Evolutionary conservation across 23 tunicate species (phyloP), one percentile per base, ranked within the genome.

Genomic region (Trididemnum nubilum): DNA sequence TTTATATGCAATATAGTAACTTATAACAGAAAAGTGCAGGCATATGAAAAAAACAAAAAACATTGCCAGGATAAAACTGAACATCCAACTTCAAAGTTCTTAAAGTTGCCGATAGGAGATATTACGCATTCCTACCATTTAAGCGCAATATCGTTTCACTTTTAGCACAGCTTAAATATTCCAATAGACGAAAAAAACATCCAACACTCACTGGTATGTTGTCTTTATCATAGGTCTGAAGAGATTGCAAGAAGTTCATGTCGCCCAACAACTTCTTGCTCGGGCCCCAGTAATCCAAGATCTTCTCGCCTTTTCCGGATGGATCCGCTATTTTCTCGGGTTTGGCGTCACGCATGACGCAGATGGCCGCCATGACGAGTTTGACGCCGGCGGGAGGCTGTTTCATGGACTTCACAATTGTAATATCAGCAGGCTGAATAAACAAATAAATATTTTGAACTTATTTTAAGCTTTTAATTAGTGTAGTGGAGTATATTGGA

Each of bases 211-310:
- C 99, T 36, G 96, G 96, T 19, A 95, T 95, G 77, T 95, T 90
- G 65, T 95, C 99, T 61, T 90, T 95, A 79, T 95, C 99, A 52
- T 95, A 95, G 15, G 82, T 78, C 73, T 88, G 84, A 84, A 95
- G 81, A 49, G 70, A 76, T 32, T 73, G 71, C 67, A 95, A 87
- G 80, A 95, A 95, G 70, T 86, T 86, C 92, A 95, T 89, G 64
- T 95, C 99, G 3, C 96, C 96, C 26, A 95, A 92, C 58, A 95
- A 38, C 72, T 87, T 86, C 40, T 95, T 95, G 67, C 92, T 85
- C 38, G 99, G 99, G 23, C 99, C 99, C 99, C 99, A 95, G 36
- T 95, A 95, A 79, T 95, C 99, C n/a, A 85, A 80, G 7, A 95
- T 83, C 83, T 95, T 95, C 37, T 88, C 91, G 0, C 92, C 89